Evolutionary conservation across 2,113 vertebrate genomes (phyloP).

Genomic region (Hypocryptadius cinnamomeus): DNA sequence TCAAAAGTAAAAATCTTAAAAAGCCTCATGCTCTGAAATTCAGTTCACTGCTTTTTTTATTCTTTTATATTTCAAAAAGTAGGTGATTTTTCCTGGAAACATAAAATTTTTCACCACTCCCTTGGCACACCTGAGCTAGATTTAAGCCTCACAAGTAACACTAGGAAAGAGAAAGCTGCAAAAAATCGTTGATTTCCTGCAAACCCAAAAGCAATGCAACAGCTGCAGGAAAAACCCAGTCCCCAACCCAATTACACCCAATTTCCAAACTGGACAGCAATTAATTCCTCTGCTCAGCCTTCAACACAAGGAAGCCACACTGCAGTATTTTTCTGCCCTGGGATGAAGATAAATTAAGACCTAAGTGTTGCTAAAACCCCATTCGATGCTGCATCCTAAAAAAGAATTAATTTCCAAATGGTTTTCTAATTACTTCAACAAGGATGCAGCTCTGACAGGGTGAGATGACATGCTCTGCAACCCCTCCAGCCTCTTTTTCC

Average conservation of each 20-base stretch:
- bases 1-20: no score
- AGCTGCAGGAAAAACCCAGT: background rate
- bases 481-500: background rate
- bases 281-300: background rate
- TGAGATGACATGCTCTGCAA: background rate
- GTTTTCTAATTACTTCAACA: background rate
- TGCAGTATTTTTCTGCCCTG: background rate
- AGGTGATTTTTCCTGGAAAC: background rate
- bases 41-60: background rate
- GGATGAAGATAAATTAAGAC: background rate
- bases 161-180: background rate
- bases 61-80: background rate
- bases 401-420: background rate
- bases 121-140: background rate
- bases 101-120: background rate
- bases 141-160: background rate
- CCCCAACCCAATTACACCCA: background rate
- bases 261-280: background rate
- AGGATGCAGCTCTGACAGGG: background rate
- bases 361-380: background rate
- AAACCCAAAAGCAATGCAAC: background rate
- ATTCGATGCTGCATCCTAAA: background rate
- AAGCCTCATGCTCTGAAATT: background rate
- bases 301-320: background rate
- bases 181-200: background rate